A percentile compares a stretch with the other conserved stretches of the same genome.
Conservation (phyloP, 2,797 vertebrate species). For the Enteromius fasciolatus region DNA sequence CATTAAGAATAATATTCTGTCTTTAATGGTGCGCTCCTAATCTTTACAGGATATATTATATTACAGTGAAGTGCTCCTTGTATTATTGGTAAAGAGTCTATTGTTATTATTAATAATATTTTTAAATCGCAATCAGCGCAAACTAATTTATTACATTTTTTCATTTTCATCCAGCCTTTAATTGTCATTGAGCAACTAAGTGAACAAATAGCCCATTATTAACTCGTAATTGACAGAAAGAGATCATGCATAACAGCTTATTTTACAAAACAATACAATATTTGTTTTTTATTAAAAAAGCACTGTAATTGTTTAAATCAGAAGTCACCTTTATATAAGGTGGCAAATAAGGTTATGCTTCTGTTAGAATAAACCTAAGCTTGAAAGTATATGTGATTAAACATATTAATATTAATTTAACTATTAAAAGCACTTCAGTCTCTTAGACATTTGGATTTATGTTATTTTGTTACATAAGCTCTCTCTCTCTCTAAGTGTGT, state of each 20-base stretch:
- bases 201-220: conserved; percentile 30
- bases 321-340: conserved; percentile 2
- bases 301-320: conserved; percentile 31
- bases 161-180: neutral
- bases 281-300: conserved; percentile 9
- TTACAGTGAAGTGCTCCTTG: conserved; percentile 9
- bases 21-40: conserved; percentile 22
- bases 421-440: conserved; percentile 30
- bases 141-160: neutral
- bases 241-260: neutral
- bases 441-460: conserved; percentile 21
- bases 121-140: neutral
- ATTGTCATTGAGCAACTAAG: conserved; percentile 4
- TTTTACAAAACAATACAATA: conserved; percentile 21
- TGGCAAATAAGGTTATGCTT: neutral
- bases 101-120: conserved; percentile 20
- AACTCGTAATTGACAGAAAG: conserved; percentile 18
- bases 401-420: conserved; percentile 8
- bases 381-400: conserved; percentile 1
- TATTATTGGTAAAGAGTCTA: conserved; percentile 25
- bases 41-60: conserved; percentile 16
- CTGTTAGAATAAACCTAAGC: conserved; percentile 12
- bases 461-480: conserved; percentile 30
- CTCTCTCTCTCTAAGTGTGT: neutral
- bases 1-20: conserved; percentile 44